Base-by-base conservation (phyloP, 2,113 vertebrate genomes). In the Piprites chloris region DNA sequence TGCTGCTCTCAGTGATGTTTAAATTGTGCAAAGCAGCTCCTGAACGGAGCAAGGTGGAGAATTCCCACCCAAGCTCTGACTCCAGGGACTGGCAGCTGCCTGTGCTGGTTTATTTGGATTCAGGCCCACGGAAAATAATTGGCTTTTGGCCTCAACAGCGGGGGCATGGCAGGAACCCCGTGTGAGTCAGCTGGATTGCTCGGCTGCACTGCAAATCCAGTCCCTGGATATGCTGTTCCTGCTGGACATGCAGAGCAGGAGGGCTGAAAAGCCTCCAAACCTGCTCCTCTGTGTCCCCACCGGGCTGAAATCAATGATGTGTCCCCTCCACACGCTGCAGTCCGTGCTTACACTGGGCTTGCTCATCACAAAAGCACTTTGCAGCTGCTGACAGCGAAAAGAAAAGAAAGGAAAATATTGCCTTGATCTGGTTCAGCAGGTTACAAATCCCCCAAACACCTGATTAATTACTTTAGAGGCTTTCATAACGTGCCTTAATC, bases 121-220 rank as follows among this genome's bases (percentile, higher is more conserved):
- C 49, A 50, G 24, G 20, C 21, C 3, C 3, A 0, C 0, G 12
- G n/a, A 13, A 66, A 66, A 12, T 3, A 9, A 49, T 23, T 13
- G 47, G 3, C 47, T 44, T 78, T 59, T 28, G 58, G 47, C 18
- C 2, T 30, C 3, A 50, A 5, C 3, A 47, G 8, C 8, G 9
- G 6, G 3, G 2, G 30, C 15, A 3, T 1, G 9, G 53, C 50
- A 52, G 50, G 50, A 28, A 52, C 26, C n/a, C 41, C 22, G 20
- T 12, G n/a, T 7, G 47, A 62, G n/a, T 18, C 49, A 67, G 27
- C 47, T 62, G 86, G 32, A 50, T 47, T 53, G 58, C 32, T 84
- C 72, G 58, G 32, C 46, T 52, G 14, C 26, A 27, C 50, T 52
- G 50, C 26, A 16, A 52, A 52, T 27, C 14, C 14, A 27, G 26